A percentile compares a stretch with the other conserved stretches of the same genome.
Evolutionary conservation across 1,140 invertebrate species (phyloP).

Genomic region (Rhopalosiphum padi): DNA sequence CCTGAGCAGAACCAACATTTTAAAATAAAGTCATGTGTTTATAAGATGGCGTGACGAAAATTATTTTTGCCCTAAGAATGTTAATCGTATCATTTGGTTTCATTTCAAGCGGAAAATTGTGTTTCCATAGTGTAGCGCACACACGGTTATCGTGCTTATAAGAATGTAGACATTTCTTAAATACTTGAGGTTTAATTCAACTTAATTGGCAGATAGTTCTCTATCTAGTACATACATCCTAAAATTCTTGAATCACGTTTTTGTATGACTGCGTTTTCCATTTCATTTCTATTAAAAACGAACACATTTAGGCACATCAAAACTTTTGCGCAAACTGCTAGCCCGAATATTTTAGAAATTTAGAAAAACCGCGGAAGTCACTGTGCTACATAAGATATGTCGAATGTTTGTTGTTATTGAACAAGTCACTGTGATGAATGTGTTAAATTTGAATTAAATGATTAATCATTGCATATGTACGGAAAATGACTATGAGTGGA

Average conservation of each 20-base stretch:
- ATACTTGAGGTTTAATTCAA: slow-evolving; percentile 35
- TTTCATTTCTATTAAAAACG: slow-evolving; percentile 1
- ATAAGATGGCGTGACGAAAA: not conserved
- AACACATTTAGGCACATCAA: not conserved
- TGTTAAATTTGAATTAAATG: not conserved
- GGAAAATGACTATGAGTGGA: not conserved
- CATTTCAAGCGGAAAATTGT: slow-evolving; percentile 23
- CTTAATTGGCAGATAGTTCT: slow-evolving; percentile 4
- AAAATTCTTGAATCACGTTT: not conserved
- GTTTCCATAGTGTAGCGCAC: not conserved
- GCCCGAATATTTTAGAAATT: not conserved
- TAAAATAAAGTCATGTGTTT: not conserved
- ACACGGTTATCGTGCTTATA: not conserved
- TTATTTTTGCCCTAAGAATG: not conserved
- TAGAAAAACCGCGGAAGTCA: not conserved
- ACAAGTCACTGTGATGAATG: not conserved
- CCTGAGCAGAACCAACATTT: too few relatives aligned
- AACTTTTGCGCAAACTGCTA: not conserved
- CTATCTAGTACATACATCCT: not conserved
- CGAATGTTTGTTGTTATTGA: not conserved
- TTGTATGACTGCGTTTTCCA: not conserved
- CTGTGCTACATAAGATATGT: not conserved
- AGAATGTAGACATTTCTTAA: not conserved
- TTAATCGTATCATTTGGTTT: slow-evolving; percentile 37
- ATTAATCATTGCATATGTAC: not conserved